A percentile compares a stretch with the other conserved stretches of the same genome.
Conservation (phyloP, 2,113 vertebrate genomes). For the Sander vitreus region DNA sequence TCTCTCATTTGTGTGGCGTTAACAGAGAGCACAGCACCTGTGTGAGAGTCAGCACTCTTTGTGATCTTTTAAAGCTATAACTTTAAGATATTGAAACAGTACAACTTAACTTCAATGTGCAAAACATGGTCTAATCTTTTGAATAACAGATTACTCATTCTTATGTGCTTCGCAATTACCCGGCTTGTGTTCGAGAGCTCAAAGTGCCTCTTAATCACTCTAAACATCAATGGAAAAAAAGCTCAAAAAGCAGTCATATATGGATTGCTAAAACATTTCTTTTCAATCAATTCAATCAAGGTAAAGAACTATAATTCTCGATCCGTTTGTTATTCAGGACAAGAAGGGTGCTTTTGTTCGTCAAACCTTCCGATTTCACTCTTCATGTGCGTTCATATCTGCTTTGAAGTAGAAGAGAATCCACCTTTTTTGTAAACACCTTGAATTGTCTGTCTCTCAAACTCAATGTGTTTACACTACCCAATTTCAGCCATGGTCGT, state of each 20-base stretch:
- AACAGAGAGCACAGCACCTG: neutral
- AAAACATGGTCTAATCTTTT: neutral
- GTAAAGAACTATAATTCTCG: neutral
- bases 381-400: neutral
- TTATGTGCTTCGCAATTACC: conserved; percentile 27
- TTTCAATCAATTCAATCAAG: conserved; percentile 10
- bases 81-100: neutral
- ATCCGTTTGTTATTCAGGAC: conserved; percentile 10
- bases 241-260: conserved; percentile 34
- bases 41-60: neutral
- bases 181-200: conserved; percentile 20
- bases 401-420: conserved; percentile 8
- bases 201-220: conserved; percentile 46
- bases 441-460: neutral
- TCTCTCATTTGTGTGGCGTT: neutral
- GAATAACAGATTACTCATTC: conserved; percentile 18
- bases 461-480: neutral
- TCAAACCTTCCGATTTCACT: conserved; percentile 1
- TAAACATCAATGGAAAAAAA: conserved; percentile 25
- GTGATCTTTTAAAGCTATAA: neutral
- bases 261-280: conserved; percentile 23
- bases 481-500: no score
- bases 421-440: neutral
- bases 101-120: neutral
- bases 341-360: neutral